Base-by-base conservation (phyloP, 2,113 vertebrate species). In the Calidris pugnax region DNA sequence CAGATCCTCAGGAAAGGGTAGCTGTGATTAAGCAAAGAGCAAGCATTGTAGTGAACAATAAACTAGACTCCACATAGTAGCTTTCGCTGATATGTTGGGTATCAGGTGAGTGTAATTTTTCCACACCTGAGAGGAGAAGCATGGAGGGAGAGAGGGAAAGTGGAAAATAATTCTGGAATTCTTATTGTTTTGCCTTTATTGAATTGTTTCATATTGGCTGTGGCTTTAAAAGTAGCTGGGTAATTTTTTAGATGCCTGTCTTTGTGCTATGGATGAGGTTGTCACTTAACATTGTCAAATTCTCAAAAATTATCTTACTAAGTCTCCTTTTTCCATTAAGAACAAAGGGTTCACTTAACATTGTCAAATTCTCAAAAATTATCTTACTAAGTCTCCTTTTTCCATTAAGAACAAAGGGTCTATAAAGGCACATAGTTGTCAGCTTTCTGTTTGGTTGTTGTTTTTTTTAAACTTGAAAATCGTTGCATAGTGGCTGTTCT, bases 61-160 rank as follows among this genome's bases (percentile, higher is more conserved):
- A 86, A 28, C 7, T 18, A 24, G 9, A 57, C 2, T 77, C 7
- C 43, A 35, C 0, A 6, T 5, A 33, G 41, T 4, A 67, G 0
- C 16, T 15, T 60, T 35, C 15, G 8, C 16, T 89, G 6, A 6
- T 35, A 18, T 14, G 3, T 3, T 77, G 15, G 6, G 3, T 43
- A 11, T 41, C 1, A 2, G 5, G 4, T 64, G 7, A 56, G 6
- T 5, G 2, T 6, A 41, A 47, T 43, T 75, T 63, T 57, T 68
- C 51, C 8, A 39, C 14, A 45, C 1, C 9, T 76, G 28, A 72
- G 10, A 66, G 32, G n/a, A 47, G 18, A 3, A 51, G 1, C 24
- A 51, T 33, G 20, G 20, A 73, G 6, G 2, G 16, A 68, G 18
- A 47, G 27, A 67, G 4, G 8, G 6, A 39, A 60, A 57, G 33